These are phyloP conservation scores for Poecile montanus DNA, from an alignment of 2,797 vertebrate genomes.

Conservation along the genomic window DNA sequence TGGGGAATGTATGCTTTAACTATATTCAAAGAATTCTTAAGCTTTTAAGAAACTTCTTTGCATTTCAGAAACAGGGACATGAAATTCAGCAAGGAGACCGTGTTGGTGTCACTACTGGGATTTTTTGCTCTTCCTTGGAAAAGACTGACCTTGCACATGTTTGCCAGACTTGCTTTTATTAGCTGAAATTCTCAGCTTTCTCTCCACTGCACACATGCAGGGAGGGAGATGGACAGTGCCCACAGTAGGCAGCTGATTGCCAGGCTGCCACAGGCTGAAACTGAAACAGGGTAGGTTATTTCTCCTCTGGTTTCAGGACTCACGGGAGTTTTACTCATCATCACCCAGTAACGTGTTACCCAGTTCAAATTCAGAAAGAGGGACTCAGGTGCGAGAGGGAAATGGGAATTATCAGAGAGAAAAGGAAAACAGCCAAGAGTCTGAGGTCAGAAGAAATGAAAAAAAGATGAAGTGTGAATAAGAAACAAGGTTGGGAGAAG, in stretches of 20 bases:
- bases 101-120: not conserved
- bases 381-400: not conserved
- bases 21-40: slow-evolving; percentile 10
- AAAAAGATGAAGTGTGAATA: not conserved
- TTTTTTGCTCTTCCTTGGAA: slow-evolving; percentile 34
- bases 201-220: not conserved
- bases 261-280: not conserved
- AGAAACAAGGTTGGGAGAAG: not conserved
- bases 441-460: not conserved
- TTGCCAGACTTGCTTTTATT: not conserved
- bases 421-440: not conserved
- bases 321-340: not conserved
- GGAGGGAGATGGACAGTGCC: not conserved
- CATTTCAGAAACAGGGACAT: slow-evolving; percentile 13
- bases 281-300: not conserved
- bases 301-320: not conserved
- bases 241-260: not conserved
- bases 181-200: not conserved
- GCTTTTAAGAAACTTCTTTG: not conserved
- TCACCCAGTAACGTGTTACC: not conserved
- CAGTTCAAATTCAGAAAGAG: not conserved
- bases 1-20: not conserved
- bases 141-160: not conserved
- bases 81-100: not conserved
- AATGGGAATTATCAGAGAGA: not conserved